Percentiles rank a stretch among this genome's conserved stretches.
Conservation (phyloP, 2,888 invertebrate genomes). For the Leistus spinibarbis region DNA sequence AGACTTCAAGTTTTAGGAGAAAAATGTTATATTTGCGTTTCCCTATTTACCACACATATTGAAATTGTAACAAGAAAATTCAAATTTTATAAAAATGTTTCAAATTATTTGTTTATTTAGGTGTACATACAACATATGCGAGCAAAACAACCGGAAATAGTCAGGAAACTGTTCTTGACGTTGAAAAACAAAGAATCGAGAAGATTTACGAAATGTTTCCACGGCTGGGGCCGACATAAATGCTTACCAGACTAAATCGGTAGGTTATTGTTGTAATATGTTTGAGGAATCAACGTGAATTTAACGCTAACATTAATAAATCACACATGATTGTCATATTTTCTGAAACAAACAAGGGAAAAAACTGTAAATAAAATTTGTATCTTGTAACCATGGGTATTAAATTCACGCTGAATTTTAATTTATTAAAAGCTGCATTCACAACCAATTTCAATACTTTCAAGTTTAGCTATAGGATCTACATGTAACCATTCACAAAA, state of each 20-base stretch:
- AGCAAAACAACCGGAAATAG: slow-evolving; percentile 89
- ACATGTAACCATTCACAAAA: too few relatives aligned
- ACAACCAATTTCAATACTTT: too few relatives aligned
- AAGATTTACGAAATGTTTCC: slow-evolving; percentile 97
- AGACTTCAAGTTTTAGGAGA: too few relatives aligned
- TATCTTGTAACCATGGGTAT: background rate
- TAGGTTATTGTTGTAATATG: background rate
- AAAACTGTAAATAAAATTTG: background rate
- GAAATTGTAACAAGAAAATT: too few relatives aligned
- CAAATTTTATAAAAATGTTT: too few relatives aligned
- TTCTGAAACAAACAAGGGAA: background rate
- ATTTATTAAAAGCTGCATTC: too few relatives aligned
- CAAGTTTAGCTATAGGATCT: too few relatives aligned
- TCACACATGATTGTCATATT: background rate
- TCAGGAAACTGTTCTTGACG: slow-evolving; percentile 90
- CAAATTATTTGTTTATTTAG: too few relatives aligned
- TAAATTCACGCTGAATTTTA: background rate
- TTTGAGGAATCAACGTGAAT: background rate
- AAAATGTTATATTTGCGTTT: too few relatives aligned
- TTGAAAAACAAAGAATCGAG: slow-evolving; percentile 95
- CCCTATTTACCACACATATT: too few relatives aligned
- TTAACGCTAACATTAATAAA: background rate
- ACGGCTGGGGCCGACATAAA: slow-evolving; percentile 96
- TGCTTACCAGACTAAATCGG: slow-evolving; percentile 70
- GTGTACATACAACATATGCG: slow-evolving; percentile 98